Evolutionary conservation across 2,113 vertebrate species (phyloP), one percentile per base, ranked within the genome.

Genomic region (Porphyrio hochstetteri): DNA sequence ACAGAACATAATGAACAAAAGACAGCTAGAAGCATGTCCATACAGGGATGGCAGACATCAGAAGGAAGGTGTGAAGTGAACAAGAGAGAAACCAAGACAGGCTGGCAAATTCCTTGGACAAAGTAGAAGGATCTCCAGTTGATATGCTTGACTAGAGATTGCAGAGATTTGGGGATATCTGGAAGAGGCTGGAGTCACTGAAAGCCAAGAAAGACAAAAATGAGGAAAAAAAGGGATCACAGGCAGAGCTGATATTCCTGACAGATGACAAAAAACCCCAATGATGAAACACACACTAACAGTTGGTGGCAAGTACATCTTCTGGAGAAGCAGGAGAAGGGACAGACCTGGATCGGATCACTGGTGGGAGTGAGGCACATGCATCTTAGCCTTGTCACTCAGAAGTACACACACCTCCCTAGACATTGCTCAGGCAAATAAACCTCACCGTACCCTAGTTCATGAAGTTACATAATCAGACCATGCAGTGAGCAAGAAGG

Each of bases 311-410:
- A 65, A 81, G 23, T 3, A 10, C 2, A 0, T 13, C 60, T 56
- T 67, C 64, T 72, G 70, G 57, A 48, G 76, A 85, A 57, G 5
- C 77, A 36, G 67, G 50, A 61, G 78, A 24, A 61, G 59, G 63
- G 77, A 44, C 38, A 24, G 52, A 29, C 48, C 33, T 2, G 18
- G 56, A 60, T 9, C 0, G 0, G 20, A 27, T 17, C 29, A 28
- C 55, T 17, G 10, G 36, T 33, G 46, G 0, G 1, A 28, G 33
- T 0, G 7, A 46, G 35, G 14, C 24, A 59, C 9, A 53, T 4
- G 4, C 23, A 79, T 33, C 36, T 69, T 33, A 67, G 70, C 50
- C 42, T 80, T 60, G 15, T 17, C n/a, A 53, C 36, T 50, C 55
- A 61, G 80, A n/a, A 78, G 80, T 16, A 53, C 52, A 78, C 16